Conservation (phyloP, 2,888 invertebrate genomes). For the Teleogryllus oceanicus region DNA sequence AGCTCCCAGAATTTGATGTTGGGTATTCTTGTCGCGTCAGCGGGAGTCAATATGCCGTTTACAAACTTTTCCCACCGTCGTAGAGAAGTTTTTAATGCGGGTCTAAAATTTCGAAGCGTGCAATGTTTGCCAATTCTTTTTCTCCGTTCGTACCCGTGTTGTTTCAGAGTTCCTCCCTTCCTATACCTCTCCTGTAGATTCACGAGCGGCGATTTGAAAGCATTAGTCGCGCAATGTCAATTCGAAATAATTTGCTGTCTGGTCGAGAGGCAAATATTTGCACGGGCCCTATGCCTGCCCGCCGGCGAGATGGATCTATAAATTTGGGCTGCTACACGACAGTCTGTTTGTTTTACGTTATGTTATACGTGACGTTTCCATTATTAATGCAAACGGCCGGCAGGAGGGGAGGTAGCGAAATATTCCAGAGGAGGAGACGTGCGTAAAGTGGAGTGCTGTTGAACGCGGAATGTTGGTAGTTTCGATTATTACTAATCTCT, state of each 20-base stretch:
- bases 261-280: neutral
- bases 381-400: neutral
- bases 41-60: neutral
- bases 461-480: neutral
- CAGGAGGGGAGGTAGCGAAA: neutral
- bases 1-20: neutral
- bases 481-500: neutral
- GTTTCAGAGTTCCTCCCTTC: neutral
- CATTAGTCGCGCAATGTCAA: neutral
- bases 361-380: constrained; percentile 18
- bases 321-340: neutral
- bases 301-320: neutral
- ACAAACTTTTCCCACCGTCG: neutral
- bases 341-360: neutral
- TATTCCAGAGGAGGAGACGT: neutral
- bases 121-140: neutral
- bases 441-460: neutral
- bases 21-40: neutral
- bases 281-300: neutral
- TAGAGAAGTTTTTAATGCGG: constrained; percentile 6
- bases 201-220: neutral
- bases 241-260: constrained; percentile 7
- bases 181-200: neutral
- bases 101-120: neutral
- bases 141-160: neutral